Conservation (phyloP, 2,888 invertebrate genomes). For the Hypercompe scribonia region DNA sequence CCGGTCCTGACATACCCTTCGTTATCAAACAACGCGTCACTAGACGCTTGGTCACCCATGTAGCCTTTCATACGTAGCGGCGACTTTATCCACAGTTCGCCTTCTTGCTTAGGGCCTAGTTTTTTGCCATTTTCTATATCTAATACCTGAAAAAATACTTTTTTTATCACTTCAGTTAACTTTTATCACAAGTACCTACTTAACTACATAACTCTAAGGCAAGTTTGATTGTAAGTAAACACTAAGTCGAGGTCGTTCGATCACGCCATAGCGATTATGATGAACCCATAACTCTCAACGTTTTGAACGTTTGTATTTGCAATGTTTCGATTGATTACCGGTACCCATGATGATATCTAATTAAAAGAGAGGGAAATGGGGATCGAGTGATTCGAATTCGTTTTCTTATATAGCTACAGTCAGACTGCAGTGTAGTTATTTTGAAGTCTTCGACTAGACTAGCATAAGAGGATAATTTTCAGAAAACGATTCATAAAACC, state of each 20-base stretch:
- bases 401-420: too few species aligned
- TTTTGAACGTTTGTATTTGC: neutral
- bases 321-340: neutral
- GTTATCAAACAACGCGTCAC: slow-evolving; percentile 87
- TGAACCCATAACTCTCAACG: neutral
- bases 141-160: slow-evolving; percentile 70
- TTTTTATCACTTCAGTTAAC: neutral
- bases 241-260: neutral
- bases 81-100: slow-evolving; percentile 95
- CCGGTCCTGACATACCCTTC: slow-evolving; percentile 94
- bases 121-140: slow-evolving; percentile 88
- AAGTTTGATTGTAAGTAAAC: neutral
- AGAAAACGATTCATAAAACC: too few species aligned
- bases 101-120: slow-evolving; percentile 89
- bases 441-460: too few species aligned
- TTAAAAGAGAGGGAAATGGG: too few species aligned
- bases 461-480: too few species aligned
- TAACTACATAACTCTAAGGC: neutral
- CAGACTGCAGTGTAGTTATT: too few species aligned
- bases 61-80: slow-evolving; percentile 95
- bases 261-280: neutral
- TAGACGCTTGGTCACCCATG: slow-evolving; percentile 90
- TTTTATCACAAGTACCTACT: neutral
- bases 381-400: too few species aligned
- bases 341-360: too few species aligned